A percentile compares a stretch with the other conserved stretches of the same genome.
Evolutionary conservation across 2,888 invertebrate genomes (phyloP).

Genomic region (Eucera pruinosa): DNA sequence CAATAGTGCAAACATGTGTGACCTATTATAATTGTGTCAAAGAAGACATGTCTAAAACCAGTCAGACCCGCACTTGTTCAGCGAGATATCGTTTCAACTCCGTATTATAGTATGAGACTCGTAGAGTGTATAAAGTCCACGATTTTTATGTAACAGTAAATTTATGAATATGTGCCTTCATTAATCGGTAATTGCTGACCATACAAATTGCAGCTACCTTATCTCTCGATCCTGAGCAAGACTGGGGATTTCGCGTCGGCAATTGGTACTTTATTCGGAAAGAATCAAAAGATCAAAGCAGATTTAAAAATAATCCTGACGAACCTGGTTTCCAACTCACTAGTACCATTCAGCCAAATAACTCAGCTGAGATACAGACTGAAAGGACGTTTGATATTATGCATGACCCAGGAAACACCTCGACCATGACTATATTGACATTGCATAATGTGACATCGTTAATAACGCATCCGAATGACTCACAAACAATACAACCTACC

Average conservation of each 20-base stretch:
- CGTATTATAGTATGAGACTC: too few relatives aligned
- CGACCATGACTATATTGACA: constrained; percentile 3
- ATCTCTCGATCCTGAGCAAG: constrained; percentile 70
- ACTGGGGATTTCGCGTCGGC: constrained; percentile 77
- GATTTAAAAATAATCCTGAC: constrained; percentile 20
- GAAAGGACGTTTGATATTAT: background rate
- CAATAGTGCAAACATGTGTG: too few relatives aligned
- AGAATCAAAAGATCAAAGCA: constrained; percentile 4
- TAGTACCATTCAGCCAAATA: constrained; percentile 6
- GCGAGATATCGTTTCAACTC: too few relatives aligned
- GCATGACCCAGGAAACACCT: background rate
- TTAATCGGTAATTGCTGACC: background rate
- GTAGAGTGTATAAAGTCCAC: too few relatives aligned
- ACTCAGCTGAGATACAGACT: background rate
- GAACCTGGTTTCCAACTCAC: constrained; percentile 21
- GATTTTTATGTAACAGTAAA: too few relatives aligned
- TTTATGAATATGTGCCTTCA: too few relatives aligned
- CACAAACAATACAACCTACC: background rate
- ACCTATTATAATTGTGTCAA: too few relatives aligned
- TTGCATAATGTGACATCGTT: background rate
- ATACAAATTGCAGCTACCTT: constrained; percentile 66
- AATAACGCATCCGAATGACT: background rate
- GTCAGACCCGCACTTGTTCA: too few relatives aligned
- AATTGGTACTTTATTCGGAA: constrained; percentile 77
- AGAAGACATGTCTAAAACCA: too few relatives aligned